A percentile compares a stretch with the other conserved stretches of the same genome.
phyloP scores from a whole-genome alignment of 2,797 vertebrate genomes.

The Phrynocephalus forsythii region DNA sequence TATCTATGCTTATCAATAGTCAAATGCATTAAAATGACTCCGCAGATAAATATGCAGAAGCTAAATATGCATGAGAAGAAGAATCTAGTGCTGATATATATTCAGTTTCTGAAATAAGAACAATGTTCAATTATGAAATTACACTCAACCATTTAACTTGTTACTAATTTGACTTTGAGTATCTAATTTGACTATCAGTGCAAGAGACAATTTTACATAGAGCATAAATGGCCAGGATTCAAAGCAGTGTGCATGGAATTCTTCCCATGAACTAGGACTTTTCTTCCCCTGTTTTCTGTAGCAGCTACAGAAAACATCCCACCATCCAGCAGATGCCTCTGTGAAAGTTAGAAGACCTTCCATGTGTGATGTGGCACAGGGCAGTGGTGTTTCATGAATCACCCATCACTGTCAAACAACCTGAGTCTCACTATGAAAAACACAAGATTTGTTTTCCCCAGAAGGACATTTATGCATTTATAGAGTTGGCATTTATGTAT shows the following conservation, averaged over 20 bases:
- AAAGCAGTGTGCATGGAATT: neutral
- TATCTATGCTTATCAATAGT: constrained; percentile 51
- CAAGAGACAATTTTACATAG: constrained; percentile 19
- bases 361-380: neutral
- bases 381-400: neutral
- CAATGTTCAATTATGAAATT: constrained; percentile 40
- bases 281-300: neutral
- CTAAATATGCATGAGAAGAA: constrained; percentile 28
- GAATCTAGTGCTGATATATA: constrained; percentile 2
- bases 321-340: neutral
- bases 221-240: neutral
- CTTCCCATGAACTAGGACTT: neutral
- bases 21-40: constrained; percentile 44
- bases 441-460: no score
- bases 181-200: constrained; percentile 31
- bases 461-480: no score
- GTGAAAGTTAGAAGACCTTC: neutral
- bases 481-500: no score
- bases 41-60: constrained; percentile 19
- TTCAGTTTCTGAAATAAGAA: constrained; percentile 32
- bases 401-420: no score
- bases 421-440: no score
- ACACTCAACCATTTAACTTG: constrained; percentile 18
- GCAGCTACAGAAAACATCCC: neutral
- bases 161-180: constrained; percentile 39